Evolutionary conservation across 2,113 vertebrate species (phyloP).

Genomic region (Eonycteris spelaea): DNA sequence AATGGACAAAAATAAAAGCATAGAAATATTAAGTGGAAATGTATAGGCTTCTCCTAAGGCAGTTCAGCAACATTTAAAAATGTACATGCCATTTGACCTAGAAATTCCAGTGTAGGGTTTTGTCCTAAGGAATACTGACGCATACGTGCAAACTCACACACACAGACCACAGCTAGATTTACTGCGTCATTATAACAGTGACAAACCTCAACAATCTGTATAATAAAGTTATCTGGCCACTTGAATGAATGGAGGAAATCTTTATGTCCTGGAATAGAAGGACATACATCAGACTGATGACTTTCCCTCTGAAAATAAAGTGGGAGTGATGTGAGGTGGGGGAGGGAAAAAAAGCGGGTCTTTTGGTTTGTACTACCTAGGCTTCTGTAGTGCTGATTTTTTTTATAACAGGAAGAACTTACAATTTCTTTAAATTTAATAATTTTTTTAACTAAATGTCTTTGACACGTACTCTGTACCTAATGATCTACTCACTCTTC

Average conservation of each 20-base stretch:
- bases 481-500: background rate
- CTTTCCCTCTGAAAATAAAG: background rate
- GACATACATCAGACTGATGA: background rate
- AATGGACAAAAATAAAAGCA: background rate
- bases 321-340: rapidly evolving
- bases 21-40: background rate
- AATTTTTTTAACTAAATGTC: background rate
- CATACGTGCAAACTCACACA: background rate
- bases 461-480: background rate
- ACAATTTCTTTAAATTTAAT: background rate
- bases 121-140: conserved; percentile 26
- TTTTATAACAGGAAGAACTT: background rate
- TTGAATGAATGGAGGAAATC: background rate
- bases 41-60: background rate
- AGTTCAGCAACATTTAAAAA: background rate
- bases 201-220: background rate
- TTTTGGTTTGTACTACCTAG: background rate
- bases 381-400: background rate
- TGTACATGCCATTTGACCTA: background rate
- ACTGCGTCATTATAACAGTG: background rate
- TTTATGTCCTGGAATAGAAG: background rate
- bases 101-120: background rate
- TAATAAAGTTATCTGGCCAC: background rate
- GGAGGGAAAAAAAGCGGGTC: background rate
- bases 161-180: too few species aligned